Evolutionary conservation across 2,888 invertebrate species (phyloP), one percentile per base, ranked within the genome.

Genomic region (Caenorhabditis sp.): DNA sequence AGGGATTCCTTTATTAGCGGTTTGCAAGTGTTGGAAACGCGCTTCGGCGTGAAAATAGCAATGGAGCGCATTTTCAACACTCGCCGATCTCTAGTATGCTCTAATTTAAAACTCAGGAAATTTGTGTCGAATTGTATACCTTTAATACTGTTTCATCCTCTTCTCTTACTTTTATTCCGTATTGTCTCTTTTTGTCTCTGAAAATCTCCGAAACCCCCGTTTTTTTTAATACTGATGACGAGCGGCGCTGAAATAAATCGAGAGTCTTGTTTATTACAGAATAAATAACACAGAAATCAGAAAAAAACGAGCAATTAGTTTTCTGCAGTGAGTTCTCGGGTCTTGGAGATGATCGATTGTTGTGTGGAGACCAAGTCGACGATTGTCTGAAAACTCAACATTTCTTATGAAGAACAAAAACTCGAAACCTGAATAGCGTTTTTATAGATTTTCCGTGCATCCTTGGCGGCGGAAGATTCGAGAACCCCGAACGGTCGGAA

Each of bases 401-500:
- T 38, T n/a, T 28, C 8, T 12, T 44, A 24, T 24, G 16, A 56
- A 22, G 12, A 26, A 73, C 3, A 19, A 44, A 70, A 49, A 24
- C 38, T 41, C 8, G 22, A 28, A 24, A 85, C 85, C 59, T 72
- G 61, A 49, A 85, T 69, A 4, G 75, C 77, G 8, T 22, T 38
- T 44, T 47, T 59, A 64, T 85, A 83, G 10, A 64, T 61, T 28
- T 73, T 75, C 47, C 86, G 73, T 3, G 85, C 85, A 26, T 82
- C 80, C 41, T 84, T 85, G 2, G 86, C 86, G 1, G 80, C 63
- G 12, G 73, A 22, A 41, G 85, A 68, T 59, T 87, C 86, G 28
- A 87, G 72, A 4, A 87, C 73, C 44, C 86, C 86, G 59, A 87
- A 87, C 19, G 86, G 86, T 26, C 84, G 61, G 68, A 84, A 87